Evolutionary conservation across 1,140 invertebrate species (phyloP), one percentile per base, ranked within the genome.

Genomic region (Tetragnatha versicolor): DNA sequence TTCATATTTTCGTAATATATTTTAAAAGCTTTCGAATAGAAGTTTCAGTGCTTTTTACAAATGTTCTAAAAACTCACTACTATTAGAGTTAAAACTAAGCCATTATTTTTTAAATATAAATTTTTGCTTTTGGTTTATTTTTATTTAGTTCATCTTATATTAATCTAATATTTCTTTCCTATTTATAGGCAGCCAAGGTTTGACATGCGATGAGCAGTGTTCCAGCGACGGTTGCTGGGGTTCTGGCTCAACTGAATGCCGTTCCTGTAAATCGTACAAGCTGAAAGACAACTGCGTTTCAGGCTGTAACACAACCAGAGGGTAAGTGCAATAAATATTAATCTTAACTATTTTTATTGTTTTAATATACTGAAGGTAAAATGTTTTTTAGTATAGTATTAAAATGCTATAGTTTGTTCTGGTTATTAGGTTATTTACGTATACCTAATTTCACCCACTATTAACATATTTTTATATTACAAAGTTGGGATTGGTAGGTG

Each of bases 191-290:
- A 61, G 47, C 14, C n/a, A 69, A 69, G 51, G 53, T n/a, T 27
- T 68, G 72, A 89, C 94, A 20, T 98, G 96, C 85, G 91, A 97
- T 85, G 86, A 88, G 14, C 91, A 98, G 86, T 98, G 96, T 85
- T 93, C 92, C 2, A 84, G 86, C 0, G 92, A 95, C 81, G 97
- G 97, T 14, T 98, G 97, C 86, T 98, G 96, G 97, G 95, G 95
- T 6, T 89, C 91, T n/a, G 94, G 94, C 39, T 89, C 93, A 0
- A 90, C 93, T 81, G 93, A 97, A 83, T 98, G 97, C 86, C 87
- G 98, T 0, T 91, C 91, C 22, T 99, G 97, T 87, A 90, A 90
- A 73, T 93, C 94, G 82, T 97, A 91, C 85, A 90, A 90, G 75
- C 89, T 92, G 14, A 92, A 90, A 22, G 90, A 90, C 81, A 92